phyloP scores from a whole-genome alignment of 2,113 vertebrate genomes.

The Cynopterus brachyotis region DNA sequence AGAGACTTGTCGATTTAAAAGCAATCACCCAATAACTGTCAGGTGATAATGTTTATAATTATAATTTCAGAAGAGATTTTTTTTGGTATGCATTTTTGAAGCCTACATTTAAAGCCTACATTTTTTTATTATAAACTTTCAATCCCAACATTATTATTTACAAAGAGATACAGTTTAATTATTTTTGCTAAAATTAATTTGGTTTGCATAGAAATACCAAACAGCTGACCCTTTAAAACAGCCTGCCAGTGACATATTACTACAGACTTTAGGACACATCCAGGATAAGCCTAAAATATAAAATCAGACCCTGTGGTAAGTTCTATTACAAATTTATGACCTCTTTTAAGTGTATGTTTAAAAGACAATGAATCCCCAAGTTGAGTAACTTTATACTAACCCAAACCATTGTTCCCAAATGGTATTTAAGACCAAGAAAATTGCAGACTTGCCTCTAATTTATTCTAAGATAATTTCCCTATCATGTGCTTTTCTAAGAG shows the following conservation, averaged over 20 bases:
- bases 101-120: background rate
- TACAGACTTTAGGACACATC: background rate
- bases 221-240: conserved; percentile 4
- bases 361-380: conserved; percentile 36
- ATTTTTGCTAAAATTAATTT: conserved; percentile 28
- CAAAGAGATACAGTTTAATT: background rate
- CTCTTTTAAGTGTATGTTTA: conserved; percentile 46
- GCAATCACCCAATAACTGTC: background rate
- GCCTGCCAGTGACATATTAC: background rate
- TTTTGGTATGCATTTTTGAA: background rate
- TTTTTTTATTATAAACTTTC: background rate
- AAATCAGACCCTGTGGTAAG: conserved; percentile 26
- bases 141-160: background rate
- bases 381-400: conserved; percentile 48
- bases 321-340: conserved; percentile 34
- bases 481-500: background rate
- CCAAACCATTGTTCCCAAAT: conserved; percentile 51
- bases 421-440: conserved; percentile 46
- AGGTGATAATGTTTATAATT: background rate
- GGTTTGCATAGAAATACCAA: conserved; percentile 49
- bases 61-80: background rate
- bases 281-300: background rate
- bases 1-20: conserved; percentile 13
- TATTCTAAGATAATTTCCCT: conserved; percentile 42
- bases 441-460: background rate